Conservation (phyloP, 2,113 vertebrate species). For the Phaetusa simplex region DNA sequence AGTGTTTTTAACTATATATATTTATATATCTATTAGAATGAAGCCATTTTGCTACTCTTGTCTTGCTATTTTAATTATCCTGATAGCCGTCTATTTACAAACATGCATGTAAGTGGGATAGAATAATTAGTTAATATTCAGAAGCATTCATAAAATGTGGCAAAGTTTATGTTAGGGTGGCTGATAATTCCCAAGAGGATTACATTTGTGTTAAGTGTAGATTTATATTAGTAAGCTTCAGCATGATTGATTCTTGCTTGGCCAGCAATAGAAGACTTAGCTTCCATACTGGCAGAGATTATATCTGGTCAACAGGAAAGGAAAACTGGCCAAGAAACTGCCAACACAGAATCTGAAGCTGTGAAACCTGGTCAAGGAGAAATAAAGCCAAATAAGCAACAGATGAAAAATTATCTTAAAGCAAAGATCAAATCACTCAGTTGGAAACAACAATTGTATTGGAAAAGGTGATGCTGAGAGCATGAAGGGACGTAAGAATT, state of each 20-base stretch:
- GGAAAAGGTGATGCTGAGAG: background rate
- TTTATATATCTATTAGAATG: background rate
- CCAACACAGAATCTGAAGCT: conserved; percentile 60
- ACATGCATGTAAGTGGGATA: background rate
- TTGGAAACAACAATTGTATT: background rate
- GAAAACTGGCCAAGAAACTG: conserved; percentile 64
- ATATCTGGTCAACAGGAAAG: conserved; percentile 62
- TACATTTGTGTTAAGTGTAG: background rate
- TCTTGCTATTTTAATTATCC: conserved; percentile 8
- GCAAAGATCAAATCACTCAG: conserved; percentile 32
- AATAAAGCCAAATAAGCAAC: conserved; percentile 65
- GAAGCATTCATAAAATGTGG: background rate
- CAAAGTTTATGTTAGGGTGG: conserved; percentile 10
- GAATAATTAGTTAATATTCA: conserved; percentile 8
- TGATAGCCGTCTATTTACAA: conserved; percentile 12
- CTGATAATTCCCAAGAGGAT: background rate
- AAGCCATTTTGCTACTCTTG: conserved; percentile 19
- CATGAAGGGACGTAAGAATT: background rate
- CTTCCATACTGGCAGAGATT: conserved; percentile 53
- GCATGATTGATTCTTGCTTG: conserved; percentile 48
- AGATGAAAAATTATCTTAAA: conserved; percentile 64
- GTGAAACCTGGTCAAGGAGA: conserved; percentile 63
- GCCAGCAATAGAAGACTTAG: conserved; percentile 10
- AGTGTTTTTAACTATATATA: background rate
- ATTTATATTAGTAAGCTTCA: conserved; percentile 4